These are phyloP conservation scores for Nudaria mundana DNA, from an alignment of 2,888 invertebrate species.

Conservation along the genomic window DNA sequence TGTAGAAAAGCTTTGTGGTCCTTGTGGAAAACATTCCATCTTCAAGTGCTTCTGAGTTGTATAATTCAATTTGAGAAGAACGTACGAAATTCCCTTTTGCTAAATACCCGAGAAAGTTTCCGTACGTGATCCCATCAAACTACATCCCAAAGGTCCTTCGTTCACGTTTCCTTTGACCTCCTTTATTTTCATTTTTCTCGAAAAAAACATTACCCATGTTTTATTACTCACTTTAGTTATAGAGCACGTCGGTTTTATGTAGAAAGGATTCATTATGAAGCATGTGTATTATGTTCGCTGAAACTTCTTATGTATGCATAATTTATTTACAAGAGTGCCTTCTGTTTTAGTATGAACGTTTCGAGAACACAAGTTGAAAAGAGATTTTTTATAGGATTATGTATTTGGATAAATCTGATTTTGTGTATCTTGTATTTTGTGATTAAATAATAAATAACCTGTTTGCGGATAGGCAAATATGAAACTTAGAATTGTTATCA, in stretches of 20 bases:
- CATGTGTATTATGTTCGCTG: constrained; percentile 37
- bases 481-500: no score
- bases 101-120: constrained; percentile 71
- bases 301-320: constrained; percentile 43
- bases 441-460: no score
- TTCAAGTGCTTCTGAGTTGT: constrained; percentile 33
- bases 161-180: constrained; percentile 33
- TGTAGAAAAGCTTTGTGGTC: constrained; percentile 11
- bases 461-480: no score
- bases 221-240: constrained; percentile 60
- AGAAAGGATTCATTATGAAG: constrained; percentile 45
- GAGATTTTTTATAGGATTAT: constrained; percentile 2
- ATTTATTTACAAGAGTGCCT: constrained; percentile 38
- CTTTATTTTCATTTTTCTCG: constrained; percentile 47
- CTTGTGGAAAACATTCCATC: constrained; percentile 18
- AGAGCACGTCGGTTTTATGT: constrained; percentile 45
- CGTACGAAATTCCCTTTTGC: constrained; percentile 50
- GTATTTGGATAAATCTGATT: not conserved
- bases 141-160: constrained; percentile 40
- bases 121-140: constrained; percentile 71
- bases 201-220: constrained; percentile 51
- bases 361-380: constrained; percentile 13
- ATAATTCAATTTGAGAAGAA: constrained; percentile 52
- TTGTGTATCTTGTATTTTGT: not conserved
- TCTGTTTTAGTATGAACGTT: constrained; percentile 22